Base-by-base conservation (phyloP, 2,888 invertebrate species). In the Eumerus sabulonum region DNA sequence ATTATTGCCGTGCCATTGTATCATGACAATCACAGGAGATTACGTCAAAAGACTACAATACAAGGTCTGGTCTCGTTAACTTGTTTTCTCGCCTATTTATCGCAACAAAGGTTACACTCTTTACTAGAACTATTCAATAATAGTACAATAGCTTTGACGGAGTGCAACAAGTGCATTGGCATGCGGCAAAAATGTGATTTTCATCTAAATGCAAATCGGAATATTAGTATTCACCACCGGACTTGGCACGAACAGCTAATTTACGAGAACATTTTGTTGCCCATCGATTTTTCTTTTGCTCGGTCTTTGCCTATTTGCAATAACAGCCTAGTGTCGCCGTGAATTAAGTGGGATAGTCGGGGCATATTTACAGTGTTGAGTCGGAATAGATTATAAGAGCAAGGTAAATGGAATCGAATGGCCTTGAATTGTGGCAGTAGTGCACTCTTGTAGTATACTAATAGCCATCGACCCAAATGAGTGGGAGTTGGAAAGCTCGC, bases 101-200 rank as follows among this genome's bases (percentile, higher is more conserved):
- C 14, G 17, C 44, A 59, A 59, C 68, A 68, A 68, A 53, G 60
- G 17, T 45, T 2, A 51, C 59, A 67, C 19, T 67, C 51, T 59
- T 57, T 11, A 27, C 40, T 7, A 42, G 9, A 40, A n/a, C 7
- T 35, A 38, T 60, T n/a, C 19, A 63, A 35, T 35, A 44, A 35
- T 17, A 44, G 35, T 7, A 27, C 27, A 27, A 27, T 7, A 27
- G 7, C 9, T 42, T 27, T 36, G 44, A 68, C 19, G 1, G 42
- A 48, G 16, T 14, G 35, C 66, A 42, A 42, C 48, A 44, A 51
- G 16, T 67, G 36, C 19, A 18, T 18, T 44, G 13, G 40, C 7
- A n/a, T 9, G n/a, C 1, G n/a, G 16, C 40, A 9, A 42, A 40
- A 27, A 19, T 36, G 44, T 36, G 36, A 44, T 59, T 59, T 51